Base-by-base conservation (phyloP, 2,888 invertebrate species). In the Drosophila mulleri region DNA sequence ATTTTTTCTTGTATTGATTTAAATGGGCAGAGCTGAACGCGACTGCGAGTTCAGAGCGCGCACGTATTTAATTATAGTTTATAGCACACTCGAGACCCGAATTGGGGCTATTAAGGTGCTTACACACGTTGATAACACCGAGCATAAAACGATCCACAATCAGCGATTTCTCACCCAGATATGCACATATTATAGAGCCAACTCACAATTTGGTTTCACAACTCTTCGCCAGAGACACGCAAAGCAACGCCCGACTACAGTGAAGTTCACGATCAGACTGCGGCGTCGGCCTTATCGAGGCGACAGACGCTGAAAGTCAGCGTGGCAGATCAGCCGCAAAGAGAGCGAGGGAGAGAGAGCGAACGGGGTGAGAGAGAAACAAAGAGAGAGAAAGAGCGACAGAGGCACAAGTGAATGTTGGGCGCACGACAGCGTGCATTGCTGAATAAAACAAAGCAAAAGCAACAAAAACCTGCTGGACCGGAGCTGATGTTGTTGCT, bases 1-100 rank as follows among this genome's bases (percentile, higher is more conserved):
- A 75, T 76, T 66, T 61, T 29, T 29, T 29, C 29, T 29, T 39
- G 54, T 81, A 86, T 83, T 86, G 83, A 72, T 83, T 64, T 79
- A 86, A 75, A 76, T 79, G 78, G 60, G 68, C 65, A 52, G 48
- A 39, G 69, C 35, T 66, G 53, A 47, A 48, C n/a, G 56, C 56
- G 18, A 69, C 50, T 35, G 57, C 60, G 29, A 62, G 56, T 26
- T 14, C 23, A 11, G n/a, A 20, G 8, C 16, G 8, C 52, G 56
- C 67, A 65, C 67, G 70, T 74, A 58, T 37, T 67, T 78, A 63
- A 78, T 78, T 78, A 61, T 56, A 54, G 73, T 73, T 77, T 64
- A 74, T 70, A 64, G 29, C 78, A 73, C 69, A 68, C 56, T 66
- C 32, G 45, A 61, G 53, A 11, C 53, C 39, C 50, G 18, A 60